Evolutionary conservation across 2,888 invertebrate species (phyloP).

Genomic region (Helleia helle): DNA sequence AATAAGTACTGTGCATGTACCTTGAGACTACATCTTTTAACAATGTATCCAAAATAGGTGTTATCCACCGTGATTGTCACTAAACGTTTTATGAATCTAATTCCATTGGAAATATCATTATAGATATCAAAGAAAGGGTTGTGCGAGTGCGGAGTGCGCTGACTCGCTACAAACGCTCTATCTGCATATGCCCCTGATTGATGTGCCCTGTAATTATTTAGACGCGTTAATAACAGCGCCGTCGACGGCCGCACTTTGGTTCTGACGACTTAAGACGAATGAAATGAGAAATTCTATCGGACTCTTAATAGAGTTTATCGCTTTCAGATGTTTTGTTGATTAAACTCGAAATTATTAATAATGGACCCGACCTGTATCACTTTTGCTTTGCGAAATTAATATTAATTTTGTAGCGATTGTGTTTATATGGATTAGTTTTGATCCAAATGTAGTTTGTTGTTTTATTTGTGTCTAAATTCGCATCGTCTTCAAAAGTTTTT

Average conservation of each 20-base stretch:
- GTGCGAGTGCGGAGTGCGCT: conserved; percentile 61
- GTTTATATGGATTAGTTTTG: too few species aligned
- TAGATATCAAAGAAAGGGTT: conserved; percentile 70
- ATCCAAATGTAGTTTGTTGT: too few species aligned
- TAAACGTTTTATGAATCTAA: conserved; percentile 16
- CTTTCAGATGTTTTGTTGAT: conserved; percentile 69
- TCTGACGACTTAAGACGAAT: conserved; percentile 71
- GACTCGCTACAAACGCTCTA: conserved; percentile 71
- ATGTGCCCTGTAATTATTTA: conserved; percentile 74
- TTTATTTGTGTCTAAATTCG: too few species aligned
- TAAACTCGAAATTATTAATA: conserved; percentile 55
- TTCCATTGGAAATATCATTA: conserved; percentile 64
- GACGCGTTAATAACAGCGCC: conserved; percentile 73
- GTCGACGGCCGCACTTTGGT: conserved; percentile 68
- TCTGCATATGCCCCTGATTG: conserved; percentile 72
- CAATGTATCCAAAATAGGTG: too few species aligned
- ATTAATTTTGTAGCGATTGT: too few species aligned
- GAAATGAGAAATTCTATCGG: conserved; percentile 71
- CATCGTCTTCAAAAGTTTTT: too few species aligned
- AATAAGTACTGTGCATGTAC: too few species aligned
- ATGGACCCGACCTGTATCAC: conserved; percentile 34
- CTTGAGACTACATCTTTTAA: too few species aligned
- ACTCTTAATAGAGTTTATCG: conserved; percentile 64
- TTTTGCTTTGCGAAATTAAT: conserved; percentile 31
- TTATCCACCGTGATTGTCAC: too few species aligned